Conservation (phyloP, 2,113 vertebrate genomes). For the Proterorhinus semilunaris region DNA sequence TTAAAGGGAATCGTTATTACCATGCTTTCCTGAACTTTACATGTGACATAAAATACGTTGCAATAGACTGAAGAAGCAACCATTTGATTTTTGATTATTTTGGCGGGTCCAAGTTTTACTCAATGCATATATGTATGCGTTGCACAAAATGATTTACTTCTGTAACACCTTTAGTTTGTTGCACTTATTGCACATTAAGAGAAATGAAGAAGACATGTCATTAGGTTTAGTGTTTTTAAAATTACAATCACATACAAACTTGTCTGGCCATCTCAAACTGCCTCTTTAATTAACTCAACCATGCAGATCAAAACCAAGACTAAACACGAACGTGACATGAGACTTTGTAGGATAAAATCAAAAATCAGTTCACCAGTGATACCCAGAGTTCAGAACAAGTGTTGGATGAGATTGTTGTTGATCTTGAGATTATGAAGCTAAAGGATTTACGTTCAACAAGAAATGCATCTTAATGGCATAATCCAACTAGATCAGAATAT, state of each 20-base stretch:
- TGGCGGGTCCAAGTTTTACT: too few relatives aligned
- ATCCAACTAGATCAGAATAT: constrained; percentile 24
- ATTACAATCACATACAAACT: too few relatives aligned
- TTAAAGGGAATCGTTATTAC: constrained; percentile 12
- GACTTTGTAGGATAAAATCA: not conserved
- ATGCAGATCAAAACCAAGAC: not conserved
- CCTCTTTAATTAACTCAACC: not conserved
- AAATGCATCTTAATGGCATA: constrained; percentile 13
- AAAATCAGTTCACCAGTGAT: not conserved
- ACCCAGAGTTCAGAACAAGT: not conserved
- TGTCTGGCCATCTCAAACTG: too few relatives aligned
- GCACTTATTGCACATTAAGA: too few relatives aligned
- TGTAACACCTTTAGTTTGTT: too few relatives aligned
- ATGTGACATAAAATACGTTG: constrained; percentile 32
- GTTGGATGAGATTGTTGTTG: not conserved
- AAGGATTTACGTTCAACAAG: constrained; percentile 33
- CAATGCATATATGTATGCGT: too few relatives aligned
- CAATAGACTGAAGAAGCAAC: constrained; percentile 20
- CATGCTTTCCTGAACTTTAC: constrained; percentile 22
- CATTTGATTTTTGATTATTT: too few relatives aligned
- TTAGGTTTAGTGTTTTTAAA: too few relatives aligned
- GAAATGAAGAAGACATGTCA: too few relatives aligned
- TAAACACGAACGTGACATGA: not conserved
- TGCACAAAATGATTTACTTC: too few relatives aligned
- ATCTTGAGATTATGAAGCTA: constrained; percentile 14